Evolutionary conservation across 2,888 invertebrate species (phyloP), one percentile per base, ranked within the genome.

Genomic region (Coleophora deauratella): DNA sequence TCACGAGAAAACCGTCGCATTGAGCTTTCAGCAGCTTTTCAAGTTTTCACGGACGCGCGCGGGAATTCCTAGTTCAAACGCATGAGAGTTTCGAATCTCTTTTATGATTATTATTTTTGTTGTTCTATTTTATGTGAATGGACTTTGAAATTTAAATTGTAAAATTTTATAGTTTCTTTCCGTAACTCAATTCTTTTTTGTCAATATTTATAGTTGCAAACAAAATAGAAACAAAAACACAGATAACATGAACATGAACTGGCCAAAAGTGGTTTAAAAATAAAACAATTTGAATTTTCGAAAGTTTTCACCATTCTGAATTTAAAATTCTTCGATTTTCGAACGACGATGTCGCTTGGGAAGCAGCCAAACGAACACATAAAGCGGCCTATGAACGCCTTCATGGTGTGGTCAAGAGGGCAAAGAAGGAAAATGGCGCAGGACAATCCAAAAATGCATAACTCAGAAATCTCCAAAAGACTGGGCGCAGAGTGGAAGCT

Each of bases 361-460:
- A 84, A 85, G 53, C 81, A 72, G 42, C 74, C 73, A 12, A 66
- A 88, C 54, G 92, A 93, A 70, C 95, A 96, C 72, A 96, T 98
- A 57, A 98, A 98, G 74, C 87, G 96, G 53, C 96, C 96, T 1
- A 96, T 96, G 96, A 96, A 96, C 72, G 96, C 96, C 3, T 96
- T 96, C 74, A 96, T 96, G 96, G 96, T 96, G 50, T 96, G 96
- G 96, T 95, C 95, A 1, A 81, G 96, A 28, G 95, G 94, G 6
- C 95, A 96, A 72, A 75, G 96, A 44, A 84, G 95, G 52, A 96
- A 96, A 81, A 96, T 96, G 93, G 96, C 96, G 0, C 95, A 95
- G 67, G 96, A 96, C 59, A 95, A 96, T 71, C 96, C 96, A 0
- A 96, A 96, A 77, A 96, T 96, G 95, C 96, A 96, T 82, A 96